Conservation (phyloP, 2,797 vertebrate genomes). For the Danio kyathit region DNA sequence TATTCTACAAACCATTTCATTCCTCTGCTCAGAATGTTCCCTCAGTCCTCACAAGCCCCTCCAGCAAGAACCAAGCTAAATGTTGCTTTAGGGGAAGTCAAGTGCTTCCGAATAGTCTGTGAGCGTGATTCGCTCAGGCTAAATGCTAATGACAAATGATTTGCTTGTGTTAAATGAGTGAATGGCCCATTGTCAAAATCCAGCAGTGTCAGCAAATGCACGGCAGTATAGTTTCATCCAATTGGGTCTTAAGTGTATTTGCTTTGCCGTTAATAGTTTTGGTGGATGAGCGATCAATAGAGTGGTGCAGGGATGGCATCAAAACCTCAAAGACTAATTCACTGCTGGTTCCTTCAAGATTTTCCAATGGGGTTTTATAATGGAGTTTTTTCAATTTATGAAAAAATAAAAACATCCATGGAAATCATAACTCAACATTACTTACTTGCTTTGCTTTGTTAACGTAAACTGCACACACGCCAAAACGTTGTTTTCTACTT, state of each 20-base stretch:
- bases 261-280: not conserved
- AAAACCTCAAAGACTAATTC: no score
- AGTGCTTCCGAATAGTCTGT: conserved; percentile 23
- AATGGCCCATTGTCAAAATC: conserved; percentile 23
- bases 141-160: conserved; percentile 51
- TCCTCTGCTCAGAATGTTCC: conserved; percentile 70
- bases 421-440: no score
- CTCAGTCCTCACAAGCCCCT: conserved; percentile 37
- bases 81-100: conserved; percentile 37
- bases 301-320: no score
- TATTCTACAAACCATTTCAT: conserved; percentile 78
- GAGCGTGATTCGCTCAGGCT: conserved; percentile 14
- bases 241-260: conserved; percentile 4
- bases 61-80: conserved; percentile 33
- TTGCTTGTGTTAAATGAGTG: conserved; percentile 38
- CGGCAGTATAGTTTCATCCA: conserved; percentile 15
- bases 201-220: not conserved
- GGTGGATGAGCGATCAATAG: not conserved
- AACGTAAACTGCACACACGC: no score
- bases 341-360: no score
- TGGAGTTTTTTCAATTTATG: no score
- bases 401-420: no score
- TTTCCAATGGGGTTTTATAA: no score
- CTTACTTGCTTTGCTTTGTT: no score
- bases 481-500: no score